Evolutionary conservation across 2,888 invertebrate species (phyloP).

Genomic region (Clitarchus hookeri): DNA sequence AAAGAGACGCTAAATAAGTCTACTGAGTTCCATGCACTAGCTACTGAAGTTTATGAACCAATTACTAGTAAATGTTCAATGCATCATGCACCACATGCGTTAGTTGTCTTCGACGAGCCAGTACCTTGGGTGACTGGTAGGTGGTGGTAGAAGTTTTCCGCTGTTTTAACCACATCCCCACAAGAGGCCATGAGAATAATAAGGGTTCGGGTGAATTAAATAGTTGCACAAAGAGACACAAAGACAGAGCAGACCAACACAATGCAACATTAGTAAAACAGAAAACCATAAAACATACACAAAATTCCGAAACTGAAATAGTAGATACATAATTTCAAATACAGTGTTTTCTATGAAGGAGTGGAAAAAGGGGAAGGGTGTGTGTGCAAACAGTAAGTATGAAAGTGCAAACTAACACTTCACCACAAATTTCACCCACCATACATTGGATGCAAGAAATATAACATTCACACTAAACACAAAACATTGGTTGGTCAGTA

Average conservation of each 20-base stretch:
- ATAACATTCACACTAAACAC: too few relatives aligned
- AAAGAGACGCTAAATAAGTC: too few relatives aligned
- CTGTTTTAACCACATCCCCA: constrained; percentile 33
- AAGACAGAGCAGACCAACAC: constrained; percentile 28
- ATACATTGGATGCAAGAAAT: too few relatives aligned
- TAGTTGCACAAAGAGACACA: constrained; percentile 28
- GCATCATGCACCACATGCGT: neutral
- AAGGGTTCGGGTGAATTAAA: neutral
- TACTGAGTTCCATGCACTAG: too few relatives aligned
- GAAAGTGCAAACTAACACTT: too few relatives aligned
- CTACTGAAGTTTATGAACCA: too few relatives aligned
- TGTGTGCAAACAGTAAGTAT: too few relatives aligned
- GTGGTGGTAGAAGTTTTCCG: constrained; percentile 39
- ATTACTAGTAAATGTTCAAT: too few relatives aligned
- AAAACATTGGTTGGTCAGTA: too few relatives aligned
- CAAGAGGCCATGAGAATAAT: constrained; percentile 26
- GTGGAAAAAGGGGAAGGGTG: neutral
- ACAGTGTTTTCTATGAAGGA: neutral
- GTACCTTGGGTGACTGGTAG: constrained; percentile 42
- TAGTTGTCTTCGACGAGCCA: constrained; percentile 21
- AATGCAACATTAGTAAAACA: constrained; percentile 39
- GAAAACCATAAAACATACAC: constrained; percentile 28
- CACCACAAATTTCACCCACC: too few relatives aligned
- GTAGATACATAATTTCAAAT: neutral
- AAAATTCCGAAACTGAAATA: neutral